Conservation (phyloP, 1,140 invertebrate genomes). For the Macrosteles quadrilineatus region DNA sequence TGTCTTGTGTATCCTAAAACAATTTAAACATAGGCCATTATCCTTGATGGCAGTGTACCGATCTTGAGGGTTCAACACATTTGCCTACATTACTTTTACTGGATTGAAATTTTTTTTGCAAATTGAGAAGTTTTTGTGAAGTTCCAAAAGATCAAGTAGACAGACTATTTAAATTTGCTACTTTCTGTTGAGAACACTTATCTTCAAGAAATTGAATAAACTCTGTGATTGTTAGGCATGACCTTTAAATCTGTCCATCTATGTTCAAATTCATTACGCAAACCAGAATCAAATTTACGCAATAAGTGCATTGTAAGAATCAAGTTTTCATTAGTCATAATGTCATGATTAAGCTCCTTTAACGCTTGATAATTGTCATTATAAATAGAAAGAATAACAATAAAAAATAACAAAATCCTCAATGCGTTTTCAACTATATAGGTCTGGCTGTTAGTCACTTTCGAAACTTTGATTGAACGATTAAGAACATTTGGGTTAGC, state of each 20-base stretch:
- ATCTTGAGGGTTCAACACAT: background rate
- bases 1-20: constrained; percentile 1
- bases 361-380: too few relatives aligned
- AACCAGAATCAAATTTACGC: too few relatives aligned
- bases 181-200: constrained; percentile 2
- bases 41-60: background rate
- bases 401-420: too few relatives aligned
- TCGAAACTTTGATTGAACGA: too few relatives aligned
- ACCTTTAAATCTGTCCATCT: background rate
- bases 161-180: background rate
- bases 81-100: background rate
- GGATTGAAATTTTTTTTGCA: background rate
- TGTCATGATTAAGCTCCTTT: too few relatives aligned
- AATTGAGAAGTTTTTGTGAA: background rate
- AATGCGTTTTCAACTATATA: too few relatives aligned
- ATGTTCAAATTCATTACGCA: background rate
- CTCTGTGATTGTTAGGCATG: background rate
- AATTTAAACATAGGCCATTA: background rate
- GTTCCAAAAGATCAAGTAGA: background rate
- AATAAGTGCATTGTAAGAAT: too few relatives aligned
- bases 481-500: too few relatives aligned
- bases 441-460: too few relatives aligned
- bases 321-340: too few relatives aligned
- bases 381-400: too few relatives aligned
- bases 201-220: background rate